Conservation (phyloP, 2,113 vertebrate genomes). For the Meles meles region DNA sequence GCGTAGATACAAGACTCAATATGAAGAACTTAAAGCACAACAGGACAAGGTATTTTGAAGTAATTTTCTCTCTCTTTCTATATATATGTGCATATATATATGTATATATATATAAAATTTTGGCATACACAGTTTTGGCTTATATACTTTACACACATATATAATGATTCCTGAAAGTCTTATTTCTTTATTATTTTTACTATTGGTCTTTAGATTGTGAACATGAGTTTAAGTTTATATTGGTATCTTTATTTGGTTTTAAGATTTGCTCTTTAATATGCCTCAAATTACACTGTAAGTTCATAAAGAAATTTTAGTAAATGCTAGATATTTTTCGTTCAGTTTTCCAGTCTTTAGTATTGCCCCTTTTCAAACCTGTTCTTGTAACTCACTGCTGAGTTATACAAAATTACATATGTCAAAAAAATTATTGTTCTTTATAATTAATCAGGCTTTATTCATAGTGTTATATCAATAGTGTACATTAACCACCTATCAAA, state of each 20-base stretch:
- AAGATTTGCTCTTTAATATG: background rate
- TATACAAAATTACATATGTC: background rate
- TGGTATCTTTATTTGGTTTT: background rate
- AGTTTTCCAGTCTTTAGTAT: background rate
- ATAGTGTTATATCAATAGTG: background rate
- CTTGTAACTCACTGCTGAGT: background rate
- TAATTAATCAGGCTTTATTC: background rate
- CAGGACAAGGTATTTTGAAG: constrained; percentile 89
- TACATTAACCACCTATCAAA: background rate
- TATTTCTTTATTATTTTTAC: background rate
- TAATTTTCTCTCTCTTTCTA: background rate
- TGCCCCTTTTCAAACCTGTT: background rate
- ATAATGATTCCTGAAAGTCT: background rate
- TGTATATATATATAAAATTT: background rate
- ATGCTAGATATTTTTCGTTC: background rate
- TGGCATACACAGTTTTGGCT: background rate
- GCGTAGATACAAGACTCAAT: constrained; percentile 96
- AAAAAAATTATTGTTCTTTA: background rate
- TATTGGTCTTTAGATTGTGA: constrained; percentile 9
- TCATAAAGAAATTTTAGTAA: background rate
- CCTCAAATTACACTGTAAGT: background rate
- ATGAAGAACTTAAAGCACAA: constrained; percentile 94
- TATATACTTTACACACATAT: background rate
- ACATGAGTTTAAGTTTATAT: background rate
- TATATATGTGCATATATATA: background rate